These are phyloP conservation scores for Magallana angulata DNA, from an alignment of 1,140 invertebrate genomes.

Conservation along the genomic window DNA sequence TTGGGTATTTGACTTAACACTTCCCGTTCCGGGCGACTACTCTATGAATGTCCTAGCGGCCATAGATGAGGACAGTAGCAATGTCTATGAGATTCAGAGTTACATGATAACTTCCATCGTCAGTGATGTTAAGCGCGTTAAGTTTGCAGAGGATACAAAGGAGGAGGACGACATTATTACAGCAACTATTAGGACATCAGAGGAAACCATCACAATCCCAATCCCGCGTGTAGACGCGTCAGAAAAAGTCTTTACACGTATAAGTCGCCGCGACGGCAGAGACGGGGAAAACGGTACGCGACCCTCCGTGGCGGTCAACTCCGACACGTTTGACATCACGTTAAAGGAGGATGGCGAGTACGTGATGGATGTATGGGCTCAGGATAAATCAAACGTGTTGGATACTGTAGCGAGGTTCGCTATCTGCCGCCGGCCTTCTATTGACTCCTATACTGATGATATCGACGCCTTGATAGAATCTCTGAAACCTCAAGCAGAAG, in stretches of 20 bases:
- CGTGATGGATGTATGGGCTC: slow-evolving; percentile 45
- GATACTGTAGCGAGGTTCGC: slow-evolving; percentile 42
- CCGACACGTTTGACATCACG: slow-evolving; percentile 34
- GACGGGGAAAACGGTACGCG: slow-evolving; percentile 36
- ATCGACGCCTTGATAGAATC: slow-evolving; percentile 51
- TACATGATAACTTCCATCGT: slow-evolving; percentile 49
- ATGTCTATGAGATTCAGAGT: slow-evolving; percentile 48
- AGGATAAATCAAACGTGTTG: slow-evolving; percentile 37
- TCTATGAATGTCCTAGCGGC: slow-evolving; percentile 53
- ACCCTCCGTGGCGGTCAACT: background rate
- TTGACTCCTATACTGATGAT: slow-evolving; percentile 54
- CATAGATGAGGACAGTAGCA: slow-evolving; percentile 17
- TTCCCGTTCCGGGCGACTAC: slow-evolving; percentile 49
- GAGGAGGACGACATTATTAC: slow-evolving; percentile 47
- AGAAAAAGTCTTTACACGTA: slow-evolving; percentile 40
- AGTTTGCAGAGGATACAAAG: slow-evolving; percentile 49
- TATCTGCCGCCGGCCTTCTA: slow-evolving; percentile 38
- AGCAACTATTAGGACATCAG: slow-evolving; percentile 49
- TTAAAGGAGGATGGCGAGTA: slow-evolving; percentile 53
- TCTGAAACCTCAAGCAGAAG: slow-evolving; percentile 50
- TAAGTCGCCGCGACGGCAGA: slow-evolving; percentile 37
- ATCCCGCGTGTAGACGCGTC: slow-evolving; percentile 26
- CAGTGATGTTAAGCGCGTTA: slow-evolving; percentile 39
- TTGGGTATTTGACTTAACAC: slow-evolving; percentile 49
- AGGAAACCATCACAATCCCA: slow-evolving; percentile 43